Evolutionary conservation across 1,140 invertebrate genomes (phyloP), one percentile per base, ranked within the genome.

Genomic region (Rhopalosiphum padi): DNA sequence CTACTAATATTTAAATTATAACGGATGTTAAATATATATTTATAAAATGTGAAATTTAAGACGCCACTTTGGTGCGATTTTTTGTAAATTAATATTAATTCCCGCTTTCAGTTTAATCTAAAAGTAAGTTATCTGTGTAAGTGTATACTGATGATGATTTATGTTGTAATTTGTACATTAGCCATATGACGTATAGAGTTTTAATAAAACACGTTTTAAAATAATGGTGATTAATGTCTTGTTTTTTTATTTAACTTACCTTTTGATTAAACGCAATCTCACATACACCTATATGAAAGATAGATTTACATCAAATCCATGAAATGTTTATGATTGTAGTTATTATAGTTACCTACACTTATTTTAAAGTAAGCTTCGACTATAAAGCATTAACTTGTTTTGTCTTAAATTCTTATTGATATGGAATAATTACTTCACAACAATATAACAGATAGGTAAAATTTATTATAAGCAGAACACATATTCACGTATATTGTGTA

Each of bases 11-110:
- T 85, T 41, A 30, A 86, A 43, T 86, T 86, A 2, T 86, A 86
- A 43, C 23, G 37, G 9, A 15, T 41, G 41, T 86, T 86, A 30
- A 86, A 86, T 37, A 83, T 86, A 41, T 86, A 30, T 86, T 86
- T 86, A 43, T 86, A 25, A 86, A 25, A 86, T 43, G 37, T 86
- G 41, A 86, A 86, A 43, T 86, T 85, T 85, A 85, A 85, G 82
- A 41, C 82, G 8, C 41, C 82, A 41, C 37, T 86, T 86, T 86
- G 83, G 83, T 86, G 41, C 22, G 22, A 86, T 86, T 23, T 86
- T 86, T 86, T 86, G 37, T 86, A 41, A 86, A 25, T 30, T 25
- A 43, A 43, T 86, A 85, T 41, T 5, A 25, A 86, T 43, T n/a
- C 30, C 60, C n/a, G 60, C 60, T 77, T 77, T 77, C 60, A 35